A percentile compares a stretch with the other conserved stretches of the same genome.
Conservation (phyloP, 2,888 invertebrate species). For the Sialis fuliginosa region DNA sequence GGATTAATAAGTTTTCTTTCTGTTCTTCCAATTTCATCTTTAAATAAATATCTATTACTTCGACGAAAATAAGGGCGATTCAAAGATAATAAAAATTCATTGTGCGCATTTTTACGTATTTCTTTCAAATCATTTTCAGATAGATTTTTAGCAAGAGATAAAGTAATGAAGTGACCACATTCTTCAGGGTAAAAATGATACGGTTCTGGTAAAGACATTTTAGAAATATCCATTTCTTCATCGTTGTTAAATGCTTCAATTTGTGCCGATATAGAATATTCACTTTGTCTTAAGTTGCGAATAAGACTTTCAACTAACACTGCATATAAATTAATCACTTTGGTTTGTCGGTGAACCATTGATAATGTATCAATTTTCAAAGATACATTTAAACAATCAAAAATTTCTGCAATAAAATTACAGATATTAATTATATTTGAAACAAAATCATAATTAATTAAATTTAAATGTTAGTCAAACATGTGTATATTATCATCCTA, state of each 20-base stretch:
- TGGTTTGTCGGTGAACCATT: constrained; percentile 46
- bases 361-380: constrained; percentile 53
- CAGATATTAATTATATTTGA: constrained; percentile 8
- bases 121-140: constrained; percentile 46
- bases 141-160: constrained; percentile 46
- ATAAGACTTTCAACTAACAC: constrained; percentile 59
- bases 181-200: constrained; percentile 57
- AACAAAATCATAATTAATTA: constrained; percentile 14
- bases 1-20: constrained; percentile 45
- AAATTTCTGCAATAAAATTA: constrained; percentile 16
- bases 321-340: constrained; percentile 46
- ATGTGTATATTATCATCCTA: no score
- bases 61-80: constrained; percentile 58
- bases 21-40: constrained; percentile 24
- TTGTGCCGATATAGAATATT: constrained; percentile 41
- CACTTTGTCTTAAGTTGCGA: constrained; percentile 45
- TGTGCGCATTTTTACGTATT: constrained; percentile 50
- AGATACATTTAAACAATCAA: constrained; percentile 36
- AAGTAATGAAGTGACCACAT: constrained; percentile 60
- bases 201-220: constrained; percentile 35
- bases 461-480: constrained; percentile 6
- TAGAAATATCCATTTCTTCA: constrained; percentile 11
- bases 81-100: constrained; percentile 45
- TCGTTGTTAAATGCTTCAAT: constrained; percentile 17
- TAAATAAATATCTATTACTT: constrained; percentile 43